phyloP scores from a whole-genome alignment of 2,113 vertebrate species.

The Tylochromis polylepis region DNA sequence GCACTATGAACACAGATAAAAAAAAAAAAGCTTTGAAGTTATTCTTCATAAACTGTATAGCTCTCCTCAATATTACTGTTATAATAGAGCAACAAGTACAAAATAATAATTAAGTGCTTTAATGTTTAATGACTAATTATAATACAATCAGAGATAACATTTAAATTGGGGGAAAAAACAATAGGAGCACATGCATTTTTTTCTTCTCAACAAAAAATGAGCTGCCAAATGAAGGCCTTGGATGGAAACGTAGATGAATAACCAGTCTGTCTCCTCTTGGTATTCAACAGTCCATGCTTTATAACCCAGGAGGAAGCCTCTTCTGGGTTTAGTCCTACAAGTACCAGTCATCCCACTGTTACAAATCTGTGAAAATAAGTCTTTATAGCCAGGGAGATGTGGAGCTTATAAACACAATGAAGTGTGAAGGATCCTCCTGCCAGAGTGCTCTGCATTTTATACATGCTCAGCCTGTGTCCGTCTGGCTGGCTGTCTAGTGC shows the following conservation, averaged over 20 bases:
- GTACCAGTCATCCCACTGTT: conserved; percentile 36
- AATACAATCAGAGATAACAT: not conserved
- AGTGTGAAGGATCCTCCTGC: conserved; percentile 54
- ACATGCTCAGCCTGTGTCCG: conserved; percentile 34
- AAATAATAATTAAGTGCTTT: not conserved
- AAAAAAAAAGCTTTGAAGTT: not conserved
- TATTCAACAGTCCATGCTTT: conserved; percentile 5
- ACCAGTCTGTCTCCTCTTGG: not conserved
- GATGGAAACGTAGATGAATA: not conserved
- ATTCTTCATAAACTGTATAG: not conserved
- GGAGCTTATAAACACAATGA: conserved; percentile 49
- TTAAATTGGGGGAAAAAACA: accelerated
- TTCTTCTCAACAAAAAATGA: not conserved
- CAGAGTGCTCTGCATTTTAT: conserved; percentile 37
- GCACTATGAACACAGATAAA: not conserved
- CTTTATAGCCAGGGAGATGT: conserved; percentile 43
- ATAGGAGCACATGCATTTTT: conserved; percentile 13
- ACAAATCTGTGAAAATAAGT: conserved; percentile 48
- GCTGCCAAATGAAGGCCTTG: conserved; percentile 17
- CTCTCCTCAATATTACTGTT: not conserved
- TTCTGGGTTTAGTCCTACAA: conserved; percentile 14
- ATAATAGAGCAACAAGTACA: not conserved
- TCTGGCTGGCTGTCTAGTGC: conserved; percentile 33
- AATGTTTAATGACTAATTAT: conserved; percentile 6
- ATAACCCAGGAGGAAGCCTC: conserved; percentile 22